These are phyloP conservation scores for Drosophila colorata DNA, from an alignment of 2,888 invertebrate species.

Conservation along the genomic window DNA sequence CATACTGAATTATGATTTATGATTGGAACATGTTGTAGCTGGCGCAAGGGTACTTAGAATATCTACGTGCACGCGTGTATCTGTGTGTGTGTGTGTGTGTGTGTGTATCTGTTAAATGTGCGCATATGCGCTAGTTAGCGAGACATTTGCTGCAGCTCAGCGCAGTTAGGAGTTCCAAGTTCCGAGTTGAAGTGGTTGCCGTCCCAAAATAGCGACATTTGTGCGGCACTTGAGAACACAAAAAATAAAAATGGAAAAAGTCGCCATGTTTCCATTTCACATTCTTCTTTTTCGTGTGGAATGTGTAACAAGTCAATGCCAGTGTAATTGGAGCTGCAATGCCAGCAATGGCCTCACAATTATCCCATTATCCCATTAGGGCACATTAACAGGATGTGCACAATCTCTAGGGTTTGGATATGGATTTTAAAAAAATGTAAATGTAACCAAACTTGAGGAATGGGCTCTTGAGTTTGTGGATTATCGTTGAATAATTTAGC, in stretches of 20 bases:
- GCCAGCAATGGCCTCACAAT: conserved; percentile 47
- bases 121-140: conserved; percentile 77
- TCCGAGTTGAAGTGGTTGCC: conserved; percentile 61
- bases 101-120: conserved; percentile 61
- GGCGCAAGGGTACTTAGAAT: conserved; percentile 70
- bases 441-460: not conserved
- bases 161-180: conserved; percentile 33
- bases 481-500: not conserved
- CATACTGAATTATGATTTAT: conserved; percentile 82
- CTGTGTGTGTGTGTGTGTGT: conserved; percentile 15
- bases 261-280: conserved; percentile 53
- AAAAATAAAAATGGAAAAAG: conserved; percentile 35
- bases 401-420: conserved; percentile 25
- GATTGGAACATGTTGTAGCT: conserved; percentile 71
- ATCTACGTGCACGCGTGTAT: conserved; percentile 24
- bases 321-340: conserved; percentile 67
- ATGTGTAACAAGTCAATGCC: conserved; percentile 41
- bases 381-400: conserved; percentile 38
- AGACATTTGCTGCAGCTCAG: conserved; percentile 58
- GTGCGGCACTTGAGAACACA: conserved; percentile 61
- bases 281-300: conserved; percentile 2
- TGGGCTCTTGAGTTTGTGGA: not conserved
- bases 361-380: conserved; percentile 45
- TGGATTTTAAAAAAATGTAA: not conserved
- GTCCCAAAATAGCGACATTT: conserved; percentile 75